A percentile compares a stretch with the other conserved stretches of the same genome.
phyloP scores from a whole-genome alignment of 2,113 vertebrate species.

The Puntigrus tetrazona region DNA sequence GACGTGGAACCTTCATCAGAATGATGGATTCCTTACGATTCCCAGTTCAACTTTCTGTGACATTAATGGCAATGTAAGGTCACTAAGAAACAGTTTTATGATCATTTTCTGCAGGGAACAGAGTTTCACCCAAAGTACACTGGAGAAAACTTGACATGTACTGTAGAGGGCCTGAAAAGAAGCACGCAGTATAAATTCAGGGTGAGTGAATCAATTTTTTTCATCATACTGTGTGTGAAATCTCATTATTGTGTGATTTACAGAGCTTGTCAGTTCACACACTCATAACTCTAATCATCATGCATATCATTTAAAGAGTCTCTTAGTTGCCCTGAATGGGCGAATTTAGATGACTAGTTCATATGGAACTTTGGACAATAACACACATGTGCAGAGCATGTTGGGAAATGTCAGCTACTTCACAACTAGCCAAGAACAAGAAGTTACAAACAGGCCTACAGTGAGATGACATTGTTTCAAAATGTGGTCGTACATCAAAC shows the following conservation, averaged over 20 bases:
- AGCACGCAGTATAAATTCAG: constrained; percentile 99
- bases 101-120: constrained; percentile 77
- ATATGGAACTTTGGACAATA: neutral
- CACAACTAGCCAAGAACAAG: neutral
- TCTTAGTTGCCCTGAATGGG: neutral
- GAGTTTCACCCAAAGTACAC: constrained; percentile 97
- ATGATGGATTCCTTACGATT: neutral
- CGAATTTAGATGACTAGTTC: neutral
- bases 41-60: neutral
- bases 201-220: constrained; percentile 72
- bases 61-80: neutral
- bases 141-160: constrained; percentile 97
- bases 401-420: neutral
- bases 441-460: neutral
- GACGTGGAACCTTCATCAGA: neutral
- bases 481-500: neutral
- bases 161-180: constrained; percentile 96
- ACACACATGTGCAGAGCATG: neutral
- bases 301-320: neutral
- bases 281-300: neutral
- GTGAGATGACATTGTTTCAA: neutral
- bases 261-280: neutral
- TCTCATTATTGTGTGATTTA: neutral
- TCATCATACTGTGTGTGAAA: neutral
- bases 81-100: neutral